Evolutionary conservation across 2,888 invertebrate genomes (phyloP).

Genomic region (Macrosiphum euphorbiae): DNA sequence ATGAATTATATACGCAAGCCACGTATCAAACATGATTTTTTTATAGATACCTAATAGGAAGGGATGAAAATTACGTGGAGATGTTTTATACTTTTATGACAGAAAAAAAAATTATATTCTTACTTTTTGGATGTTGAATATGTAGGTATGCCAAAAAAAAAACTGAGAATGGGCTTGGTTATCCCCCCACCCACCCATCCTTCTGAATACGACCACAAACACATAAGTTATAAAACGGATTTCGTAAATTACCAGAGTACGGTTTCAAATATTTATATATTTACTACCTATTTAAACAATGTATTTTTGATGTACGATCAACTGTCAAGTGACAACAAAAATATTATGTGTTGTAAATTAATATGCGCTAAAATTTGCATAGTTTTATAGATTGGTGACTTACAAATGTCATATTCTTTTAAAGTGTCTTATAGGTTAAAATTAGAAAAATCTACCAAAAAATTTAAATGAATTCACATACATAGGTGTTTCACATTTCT

Average conservation of each 20-base stretch:
- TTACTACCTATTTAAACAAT: background rate
- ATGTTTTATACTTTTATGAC: background rate
- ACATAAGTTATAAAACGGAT: background rate
- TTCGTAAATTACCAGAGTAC: background rate
- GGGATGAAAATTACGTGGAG: background rate
- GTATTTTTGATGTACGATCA: background rate
- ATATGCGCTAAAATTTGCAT: background rate
- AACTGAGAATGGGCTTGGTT: background rate
- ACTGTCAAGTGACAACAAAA: background rate
- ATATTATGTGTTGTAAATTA: background rate
- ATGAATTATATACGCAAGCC: background rate
- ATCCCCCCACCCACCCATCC: background rate
- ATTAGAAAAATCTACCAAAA: background rate
- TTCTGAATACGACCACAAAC: background rate
- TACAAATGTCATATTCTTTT: background rate
- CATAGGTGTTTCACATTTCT: background rate
- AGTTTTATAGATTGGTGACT: background rate
- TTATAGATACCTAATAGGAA: background rate
- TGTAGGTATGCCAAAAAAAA: background rate
- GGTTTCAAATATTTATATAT: background rate
- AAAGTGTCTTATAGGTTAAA: background rate
- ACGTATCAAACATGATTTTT: background rate
- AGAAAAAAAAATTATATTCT: background rate
- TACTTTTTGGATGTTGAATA: background rate
- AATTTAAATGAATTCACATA: background rate